phyloP scores from a whole-genome alignment of 2,113 vertebrate species.

The Eurypyga helias region DNA sequence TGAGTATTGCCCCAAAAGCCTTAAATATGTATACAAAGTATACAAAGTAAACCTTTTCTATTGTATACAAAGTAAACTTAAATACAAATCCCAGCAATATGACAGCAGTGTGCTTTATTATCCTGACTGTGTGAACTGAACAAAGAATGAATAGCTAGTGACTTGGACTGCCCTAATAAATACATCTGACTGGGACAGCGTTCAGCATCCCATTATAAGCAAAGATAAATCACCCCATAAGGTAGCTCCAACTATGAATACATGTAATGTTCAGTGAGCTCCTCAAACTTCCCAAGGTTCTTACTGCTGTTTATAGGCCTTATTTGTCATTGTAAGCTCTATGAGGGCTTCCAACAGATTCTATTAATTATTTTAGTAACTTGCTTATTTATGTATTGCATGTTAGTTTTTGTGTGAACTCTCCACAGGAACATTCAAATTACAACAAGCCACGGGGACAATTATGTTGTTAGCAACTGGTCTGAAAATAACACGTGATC shows the following conservation, averaged over 20 bases:
- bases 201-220: background rate
- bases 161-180: background rate
- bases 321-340: background rate
- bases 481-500: background rate
- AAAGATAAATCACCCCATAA: background rate
- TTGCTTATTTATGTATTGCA: background rate
- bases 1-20: background rate
- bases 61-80: background rate
- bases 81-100: background rate
- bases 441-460: background rate
- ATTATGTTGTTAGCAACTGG: background rate
- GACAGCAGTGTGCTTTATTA: background rate
- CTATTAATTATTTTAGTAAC: background rate
- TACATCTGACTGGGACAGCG: background rate
- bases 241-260: rapidly evolving
- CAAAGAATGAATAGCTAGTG: background rate
- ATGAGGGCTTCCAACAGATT: background rate
- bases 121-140: background rate
- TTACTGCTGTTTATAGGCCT: background rate
- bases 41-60: no score
- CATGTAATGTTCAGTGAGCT: background rate
- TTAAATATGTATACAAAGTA: background rate
- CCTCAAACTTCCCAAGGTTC: background rate
- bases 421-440: background rate
- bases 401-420: background rate